A percentile compares a stretch with the other conserved stretches of the same genome.
Conservation (phyloP, 2,113 vertebrate genomes). For the Pomatorhinus ruficollis region DNA sequence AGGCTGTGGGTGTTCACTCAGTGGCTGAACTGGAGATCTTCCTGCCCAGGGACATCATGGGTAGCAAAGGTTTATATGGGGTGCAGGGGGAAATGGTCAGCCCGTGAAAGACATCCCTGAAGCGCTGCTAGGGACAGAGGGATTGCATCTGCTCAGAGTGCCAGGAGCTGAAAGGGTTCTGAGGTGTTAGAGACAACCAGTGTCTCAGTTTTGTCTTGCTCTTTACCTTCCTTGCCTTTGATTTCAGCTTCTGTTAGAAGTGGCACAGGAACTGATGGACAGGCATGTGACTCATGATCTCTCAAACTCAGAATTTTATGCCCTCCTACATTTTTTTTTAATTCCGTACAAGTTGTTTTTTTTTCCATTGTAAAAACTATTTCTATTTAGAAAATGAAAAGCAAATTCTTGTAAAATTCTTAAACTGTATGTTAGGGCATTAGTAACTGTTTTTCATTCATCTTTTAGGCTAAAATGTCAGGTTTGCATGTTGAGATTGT, state of each 20-base stretch:
- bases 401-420: not conserved
- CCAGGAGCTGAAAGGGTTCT: not conserved
- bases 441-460: not conserved
- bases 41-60: accelerated
- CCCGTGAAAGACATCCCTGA: not conserved
- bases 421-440: not conserved
- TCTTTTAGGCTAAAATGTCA: not conserved
- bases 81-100: not conserved
- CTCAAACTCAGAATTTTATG: not conserved
- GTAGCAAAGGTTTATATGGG: not conserved
- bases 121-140: not conserved
- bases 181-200: not conserved
- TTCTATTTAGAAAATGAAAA: not conserved
- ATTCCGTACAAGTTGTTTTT: not conserved
- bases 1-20: not conserved
- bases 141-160: not conserved
- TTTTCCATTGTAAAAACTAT: not conserved
- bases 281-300: accelerated
- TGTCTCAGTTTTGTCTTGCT: not conserved
- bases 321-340: not conserved
- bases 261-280: not conserved
- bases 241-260: not conserved
- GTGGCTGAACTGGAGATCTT: not conserved
- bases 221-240: not conserved
- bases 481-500: not conserved